Evolutionary conservation across 2,888 invertebrate genomes (phyloP).

Genomic region (Aspidapion aeneum): DNA sequence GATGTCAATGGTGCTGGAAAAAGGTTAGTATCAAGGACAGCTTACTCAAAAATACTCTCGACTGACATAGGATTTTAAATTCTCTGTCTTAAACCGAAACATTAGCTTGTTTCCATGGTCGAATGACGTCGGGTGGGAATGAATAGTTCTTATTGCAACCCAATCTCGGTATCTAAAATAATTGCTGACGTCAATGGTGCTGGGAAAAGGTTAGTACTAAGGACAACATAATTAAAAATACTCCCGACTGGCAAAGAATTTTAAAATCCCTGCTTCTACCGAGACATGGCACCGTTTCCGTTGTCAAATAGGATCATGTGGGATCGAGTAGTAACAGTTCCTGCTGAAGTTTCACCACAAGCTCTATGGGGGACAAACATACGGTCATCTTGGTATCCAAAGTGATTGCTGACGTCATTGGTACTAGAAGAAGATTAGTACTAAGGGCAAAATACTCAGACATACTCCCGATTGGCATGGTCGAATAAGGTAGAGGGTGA

Average conservation of each 20-base stretch:
- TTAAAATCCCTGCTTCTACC: conserved; percentile 44
- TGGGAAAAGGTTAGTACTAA: conserved; percentile 35
- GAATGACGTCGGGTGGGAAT: conserved; percentile 52
- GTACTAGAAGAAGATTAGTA: conserved; percentile 35
- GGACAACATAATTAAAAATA: no score
- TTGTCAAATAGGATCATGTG: conserved; percentile 53
- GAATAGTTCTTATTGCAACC: conserved; percentile 53
- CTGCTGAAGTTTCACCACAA: conserved; percentile 54
- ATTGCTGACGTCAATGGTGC: conserved; percentile 40
- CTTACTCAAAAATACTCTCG: conserved; percentile 32
- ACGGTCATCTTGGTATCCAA: conserved; percentile 35
- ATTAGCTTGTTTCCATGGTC: conserved; percentile 49
- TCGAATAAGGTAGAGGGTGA: conserved; percentile 50
- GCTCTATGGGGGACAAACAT: conserved; percentile 49
- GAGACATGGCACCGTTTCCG: conserved; percentile 46
- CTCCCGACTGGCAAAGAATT: no score
- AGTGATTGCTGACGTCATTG: conserved; percentile 40
- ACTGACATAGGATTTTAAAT: conserved; percentile 51
- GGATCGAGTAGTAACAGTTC: conserved; percentile 50
- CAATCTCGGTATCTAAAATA: conserved; percentile 45
- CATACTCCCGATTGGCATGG: conserved; percentile 45
- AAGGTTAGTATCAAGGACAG: no score
- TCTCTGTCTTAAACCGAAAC: conserved; percentile 43
- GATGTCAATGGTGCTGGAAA: conserved; percentile 37
- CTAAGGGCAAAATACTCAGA: no score